Evolutionary conservation across 1,140 invertebrate genomes (phyloP).

Genomic region (Bombus balteatus): DNA sequence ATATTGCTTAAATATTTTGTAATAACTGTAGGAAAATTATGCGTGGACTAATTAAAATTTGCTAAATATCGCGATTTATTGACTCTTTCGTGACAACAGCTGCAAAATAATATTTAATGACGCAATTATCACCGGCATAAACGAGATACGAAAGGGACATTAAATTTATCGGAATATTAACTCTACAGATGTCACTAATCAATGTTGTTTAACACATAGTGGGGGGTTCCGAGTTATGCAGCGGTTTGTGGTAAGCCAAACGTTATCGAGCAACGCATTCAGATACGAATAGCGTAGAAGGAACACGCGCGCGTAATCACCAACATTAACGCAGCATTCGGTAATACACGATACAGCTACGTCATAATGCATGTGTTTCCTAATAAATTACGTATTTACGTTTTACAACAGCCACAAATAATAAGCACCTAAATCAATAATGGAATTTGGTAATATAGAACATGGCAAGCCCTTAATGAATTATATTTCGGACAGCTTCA

Average conservation of each 20-base stretch:
- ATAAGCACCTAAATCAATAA: conserved; percentile 6
- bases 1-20: not conserved
- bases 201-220: conserved; percentile 69
- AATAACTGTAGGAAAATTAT: not conserved
- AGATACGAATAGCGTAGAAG: conserved; percentile 57
- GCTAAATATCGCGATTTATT: not conserved
- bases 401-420: not conserved
- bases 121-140: not conserved
- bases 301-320: conserved; percentile 50
- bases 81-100: not conserved
- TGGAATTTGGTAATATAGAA: not conserved
- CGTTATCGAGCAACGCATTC: conserved; percentile 67
- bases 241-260: conserved; percentile 66
- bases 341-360: conserved; percentile 28
- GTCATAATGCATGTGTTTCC: conserved; percentile 16
- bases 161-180: conserved; percentile 67
- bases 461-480: not conserved
- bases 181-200: conserved; percentile 69
- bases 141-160: conserved; percentile 4
- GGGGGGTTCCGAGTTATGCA: conserved; percentile 65
- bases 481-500: not conserved
- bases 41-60: not conserved
- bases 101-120: not conserved
- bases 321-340: conserved; percentile 34
- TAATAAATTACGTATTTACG: conserved; percentile 16